These are phyloP conservation scores for Epinephelus lanceolatus DNA, from an alignment of 2,113 vertebrate genomes.

Conservation along the genomic window DNA sequence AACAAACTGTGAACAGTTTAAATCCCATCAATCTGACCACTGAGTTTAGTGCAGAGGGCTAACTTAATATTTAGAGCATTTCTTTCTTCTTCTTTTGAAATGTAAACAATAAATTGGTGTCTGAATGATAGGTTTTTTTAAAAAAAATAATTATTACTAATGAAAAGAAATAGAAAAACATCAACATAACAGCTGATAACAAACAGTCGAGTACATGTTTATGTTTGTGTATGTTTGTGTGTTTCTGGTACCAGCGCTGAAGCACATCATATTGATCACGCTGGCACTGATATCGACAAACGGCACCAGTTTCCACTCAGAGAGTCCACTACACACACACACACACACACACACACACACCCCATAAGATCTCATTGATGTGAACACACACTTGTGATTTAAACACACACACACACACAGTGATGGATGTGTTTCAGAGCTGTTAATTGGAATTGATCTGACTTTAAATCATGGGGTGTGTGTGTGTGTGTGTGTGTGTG, in stretches of 20 bases:
- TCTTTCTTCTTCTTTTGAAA: too few relatives aligned
- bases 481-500: constrained; percentile 4
- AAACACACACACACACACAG: not conserved
- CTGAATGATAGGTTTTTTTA: too few relatives aligned
- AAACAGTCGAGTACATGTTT: not conserved
- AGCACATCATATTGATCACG: not conserved
- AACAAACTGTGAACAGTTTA: too few relatives aligned
- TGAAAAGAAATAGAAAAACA: too few relatives aligned
- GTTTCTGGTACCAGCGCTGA: not conserved
- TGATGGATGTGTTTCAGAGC: not conserved
- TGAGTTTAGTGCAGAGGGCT: too few relatives aligned
- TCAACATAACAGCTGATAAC: too few relatives aligned
- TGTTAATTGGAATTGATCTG: not conserved
- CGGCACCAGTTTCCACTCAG: constrained; percentile 4
- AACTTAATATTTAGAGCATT: too few relatives aligned
- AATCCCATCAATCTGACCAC: too few relatives aligned
- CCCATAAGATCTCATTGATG: not conserved
- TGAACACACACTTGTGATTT: not conserved
- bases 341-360: constrained; percentile 3
- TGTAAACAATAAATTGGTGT: too few relatives aligned
- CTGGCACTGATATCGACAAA: not conserved
- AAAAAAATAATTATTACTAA: too few relatives aligned
- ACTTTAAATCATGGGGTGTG: not conserved
- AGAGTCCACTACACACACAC: constrained; percentile 1
- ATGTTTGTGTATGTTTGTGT: not conserved